phyloP scores from a whole-genome alignment of 2,797 vertebrate species.

The Anguilla anguilla region DNA sequence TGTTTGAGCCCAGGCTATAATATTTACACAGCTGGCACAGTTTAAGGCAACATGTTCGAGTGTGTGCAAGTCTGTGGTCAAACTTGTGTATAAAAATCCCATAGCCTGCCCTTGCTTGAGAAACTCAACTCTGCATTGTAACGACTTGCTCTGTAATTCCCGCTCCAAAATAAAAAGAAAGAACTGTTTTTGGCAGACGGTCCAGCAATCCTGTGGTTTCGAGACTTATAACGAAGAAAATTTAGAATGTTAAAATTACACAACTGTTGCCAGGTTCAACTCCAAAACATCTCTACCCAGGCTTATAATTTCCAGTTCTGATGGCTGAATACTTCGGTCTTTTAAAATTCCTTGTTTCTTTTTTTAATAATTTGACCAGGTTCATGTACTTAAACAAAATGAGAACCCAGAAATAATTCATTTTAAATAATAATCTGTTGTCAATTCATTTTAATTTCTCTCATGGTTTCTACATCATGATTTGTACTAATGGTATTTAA shows the following conservation, averaged over 20 bases:
- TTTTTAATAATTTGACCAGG: background rate
- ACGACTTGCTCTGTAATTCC: slow-evolving; percentile 76
- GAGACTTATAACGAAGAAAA: slow-evolving; percentile 67
- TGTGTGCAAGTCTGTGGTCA: slow-evolving; percentile 69
- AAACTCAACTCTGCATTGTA: slow-evolving; percentile 63
- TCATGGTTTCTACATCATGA: background rate
- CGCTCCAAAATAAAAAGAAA: slow-evolving; percentile 79
- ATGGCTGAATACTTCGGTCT: slow-evolving; percentile 17
- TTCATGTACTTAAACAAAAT: background rate
- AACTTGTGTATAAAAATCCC: slow-evolving; percentile 70
- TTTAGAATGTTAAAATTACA: slow-evolving; percentile 70
- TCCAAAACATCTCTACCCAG: slow-evolving; percentile 66
- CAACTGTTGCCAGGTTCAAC: slow-evolving; percentile 57
- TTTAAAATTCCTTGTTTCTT: background rate
- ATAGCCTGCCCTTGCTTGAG: slow-evolving; percentile 62
- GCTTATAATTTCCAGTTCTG: slow-evolving; percentile 61
- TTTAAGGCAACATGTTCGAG: slow-evolving; percentile 69
- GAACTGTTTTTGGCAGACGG: slow-evolving; percentile 74
- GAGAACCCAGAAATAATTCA: background rate
- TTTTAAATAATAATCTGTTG: background rate
- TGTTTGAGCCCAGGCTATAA: slow-evolving; percentile 62
- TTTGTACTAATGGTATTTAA: background rate
- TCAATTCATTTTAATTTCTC: background rate
- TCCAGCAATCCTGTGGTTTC: slow-evolving; percentile 75
- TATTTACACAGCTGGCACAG: slow-evolving; percentile 82